A percentile compares a stretch with the other conserved stretches of the same genome.
Conservation (phyloP, 2,888 invertebrate species). For the Alentia gelatinosa region DNA sequence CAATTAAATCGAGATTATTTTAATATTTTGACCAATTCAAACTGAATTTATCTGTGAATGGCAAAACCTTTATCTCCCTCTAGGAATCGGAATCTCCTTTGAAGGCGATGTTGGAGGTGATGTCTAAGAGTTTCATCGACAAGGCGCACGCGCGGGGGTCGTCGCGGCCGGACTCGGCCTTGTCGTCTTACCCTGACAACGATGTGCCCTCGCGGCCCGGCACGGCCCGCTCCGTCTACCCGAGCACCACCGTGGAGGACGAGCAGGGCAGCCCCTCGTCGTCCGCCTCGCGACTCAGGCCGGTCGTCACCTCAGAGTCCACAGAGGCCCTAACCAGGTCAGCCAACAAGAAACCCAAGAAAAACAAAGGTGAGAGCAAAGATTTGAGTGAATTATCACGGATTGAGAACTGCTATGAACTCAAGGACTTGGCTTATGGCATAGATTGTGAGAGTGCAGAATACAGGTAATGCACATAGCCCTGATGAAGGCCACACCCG, state of each 20-base stretch:
- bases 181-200: not conserved
- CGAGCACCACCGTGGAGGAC: not conserved
- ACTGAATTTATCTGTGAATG: no score
- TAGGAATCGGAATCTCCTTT: conserved; percentile 50
- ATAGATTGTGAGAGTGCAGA: no score
- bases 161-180: not conserved
- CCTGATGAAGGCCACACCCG: no score
- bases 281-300: not conserved
- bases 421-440: no score
- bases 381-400: no score
- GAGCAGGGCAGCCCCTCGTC: not conserved
- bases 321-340: no score
- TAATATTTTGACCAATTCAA: no score
- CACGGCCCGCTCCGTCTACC: not conserved
- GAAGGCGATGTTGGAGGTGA: conserved; percentile 55
- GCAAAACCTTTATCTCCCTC: not conserved
- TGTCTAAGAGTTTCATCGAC: conserved; percentile 47
- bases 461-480: no score
- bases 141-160: not conserved
- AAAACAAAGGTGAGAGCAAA: not conserved
- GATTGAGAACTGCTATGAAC: no score
- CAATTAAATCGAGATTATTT: no score
- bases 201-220: not conserved
- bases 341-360: not conserved
- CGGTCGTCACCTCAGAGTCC: not conserved